Percentiles rank a stretch among this genome's conserved stretches.
Conservation (phyloP, 2,113 vertebrate species). For the Peromyscus polionotus region DNA sequence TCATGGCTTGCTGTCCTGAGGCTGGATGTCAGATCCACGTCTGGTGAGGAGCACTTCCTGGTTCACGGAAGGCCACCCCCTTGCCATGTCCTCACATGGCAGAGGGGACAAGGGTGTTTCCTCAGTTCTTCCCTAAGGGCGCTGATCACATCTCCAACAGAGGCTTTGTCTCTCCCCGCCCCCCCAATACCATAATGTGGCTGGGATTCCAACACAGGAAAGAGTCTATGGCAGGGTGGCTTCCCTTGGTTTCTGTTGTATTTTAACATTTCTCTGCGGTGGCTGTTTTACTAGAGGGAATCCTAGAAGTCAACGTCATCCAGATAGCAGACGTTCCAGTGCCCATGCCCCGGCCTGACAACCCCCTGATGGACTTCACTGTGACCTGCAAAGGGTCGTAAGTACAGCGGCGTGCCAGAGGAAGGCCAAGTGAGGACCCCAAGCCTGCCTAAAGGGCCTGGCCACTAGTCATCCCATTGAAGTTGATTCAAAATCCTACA, state of each 20-base stretch:
- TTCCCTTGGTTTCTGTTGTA: not conserved
- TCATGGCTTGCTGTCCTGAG: not conserved
- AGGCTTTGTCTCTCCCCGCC: too few species aligned
- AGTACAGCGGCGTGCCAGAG: constrained; percentile 58
- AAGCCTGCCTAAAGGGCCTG: not conserved
- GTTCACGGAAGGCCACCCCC: not conserved
- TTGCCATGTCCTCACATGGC: not conserved
- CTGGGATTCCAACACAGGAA: not conserved
- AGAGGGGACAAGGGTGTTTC: not conserved
- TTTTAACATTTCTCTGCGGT: not conserved
- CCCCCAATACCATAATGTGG: not conserved
- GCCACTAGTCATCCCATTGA: not conserved
- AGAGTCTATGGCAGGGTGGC: not conserved
- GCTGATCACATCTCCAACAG: not conserved
- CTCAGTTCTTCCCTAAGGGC: not conserved
- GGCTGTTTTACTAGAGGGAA: constrained; percentile 88
- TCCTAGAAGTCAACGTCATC: constrained; percentile 86
- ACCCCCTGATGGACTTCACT: constrained; percentile 92
- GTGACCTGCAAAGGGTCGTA: constrained; percentile 95
- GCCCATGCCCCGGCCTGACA: constrained; percentile 85
- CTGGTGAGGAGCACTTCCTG: not conserved
- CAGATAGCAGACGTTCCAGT: constrained; percentile 87
- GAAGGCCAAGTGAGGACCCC: not conserved
- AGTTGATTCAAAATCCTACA: not conserved
- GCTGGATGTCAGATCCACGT: not conserved